Evolutionary conservation across 2,797 vertebrate genomes (phyloP), one percentile per base, ranked within the genome.

Genomic region (Sphenopsis melanotis): DNA sequence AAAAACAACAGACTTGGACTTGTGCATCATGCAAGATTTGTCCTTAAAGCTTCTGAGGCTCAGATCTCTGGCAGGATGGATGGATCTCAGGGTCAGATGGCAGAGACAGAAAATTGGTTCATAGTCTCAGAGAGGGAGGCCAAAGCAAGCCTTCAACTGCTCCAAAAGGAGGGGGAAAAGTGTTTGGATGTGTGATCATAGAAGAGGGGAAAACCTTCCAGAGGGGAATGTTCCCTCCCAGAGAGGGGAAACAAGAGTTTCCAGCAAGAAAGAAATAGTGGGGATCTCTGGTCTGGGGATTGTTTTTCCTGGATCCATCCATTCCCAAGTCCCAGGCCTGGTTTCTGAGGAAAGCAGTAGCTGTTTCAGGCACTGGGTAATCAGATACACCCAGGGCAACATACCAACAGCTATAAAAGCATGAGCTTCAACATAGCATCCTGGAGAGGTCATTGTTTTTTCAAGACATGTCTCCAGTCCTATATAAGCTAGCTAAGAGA

Each of bases 391-490:
- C 24, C 79, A 82, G 80, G 87, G 84, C 93, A 94, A 26, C 16
- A 46, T 17, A 90, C 80, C 87, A 95, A 81, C 2, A 68, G 59
- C 70, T 90, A 30, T 64, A 82, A 95, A 88, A 66, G 69, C 50
- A 24, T 49, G 47, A 86, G 49, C 22, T 81, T 30, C 64, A 64
- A 3, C 89, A 93, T 61, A 74, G 59, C 76, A 88, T 88, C 93
- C 76, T 78, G 47, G 37, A 86, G 89, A 95, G 87, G 83, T 94
- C 87, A 91, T 93, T 93, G 93, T 66, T 94, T 94, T 91, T 94
- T 66, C 87, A 93, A 65, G 87, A 60, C 59, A 37, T 72, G 84
- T 95, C 89, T 96, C 50, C 32, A 44, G 52, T 94, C 63, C 80
- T 61, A 57, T 20, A 76, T 50, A 44, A 83, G 36, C 61, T 23